Evolutionary conservation across 1,140 invertebrate species (phyloP).

Genomic region (Lineus longissimus): DNA sequence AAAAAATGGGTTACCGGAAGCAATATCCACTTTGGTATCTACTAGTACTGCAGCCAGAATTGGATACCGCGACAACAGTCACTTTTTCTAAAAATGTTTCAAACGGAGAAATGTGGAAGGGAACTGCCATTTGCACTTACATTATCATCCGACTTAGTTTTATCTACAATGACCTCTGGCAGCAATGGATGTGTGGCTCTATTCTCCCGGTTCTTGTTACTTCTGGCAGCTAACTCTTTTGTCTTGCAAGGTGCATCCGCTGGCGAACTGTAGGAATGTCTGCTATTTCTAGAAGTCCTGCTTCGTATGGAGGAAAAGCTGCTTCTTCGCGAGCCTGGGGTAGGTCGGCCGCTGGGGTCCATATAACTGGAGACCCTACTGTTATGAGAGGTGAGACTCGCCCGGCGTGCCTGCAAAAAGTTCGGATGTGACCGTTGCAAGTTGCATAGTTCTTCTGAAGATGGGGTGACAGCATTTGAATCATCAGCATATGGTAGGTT

Average conservation of each 20-base stretch:
- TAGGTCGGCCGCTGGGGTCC: conserved; percentile 3
- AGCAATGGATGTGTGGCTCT: conserved; percentile 22
- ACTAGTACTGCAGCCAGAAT: no score
- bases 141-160: conserved; percentile 41
- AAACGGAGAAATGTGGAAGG: no score
- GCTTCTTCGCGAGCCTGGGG: conserved; percentile 35
- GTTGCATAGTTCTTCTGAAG: conserved; percentile 79
- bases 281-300: conserved; percentile 31
- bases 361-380: conserved; percentile 21
- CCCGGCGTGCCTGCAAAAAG: conserved; percentile 33
- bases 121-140: conserved; percentile 43
- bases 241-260: conserved; percentile 21
- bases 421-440: conserved; percentile 32
- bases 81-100: no score
- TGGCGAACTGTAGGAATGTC: conserved; percentile 23
- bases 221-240: conserved; percentile 17
- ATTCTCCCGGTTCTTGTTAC: conserved; percentile 2
- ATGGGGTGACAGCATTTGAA: conserved; percentile 94
- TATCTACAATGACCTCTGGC: conserved; percentile 44
- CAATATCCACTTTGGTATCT: no score
- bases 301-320: conserved; percentile 41
- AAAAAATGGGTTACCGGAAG: no score
- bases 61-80: no score
- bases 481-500: conserved; percentile 96
- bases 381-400: conserved; percentile 34